Evolutionary conservation across 1,140 invertebrate species (phyloP).

Genomic region (Lepidurus arcticus): DNA sequence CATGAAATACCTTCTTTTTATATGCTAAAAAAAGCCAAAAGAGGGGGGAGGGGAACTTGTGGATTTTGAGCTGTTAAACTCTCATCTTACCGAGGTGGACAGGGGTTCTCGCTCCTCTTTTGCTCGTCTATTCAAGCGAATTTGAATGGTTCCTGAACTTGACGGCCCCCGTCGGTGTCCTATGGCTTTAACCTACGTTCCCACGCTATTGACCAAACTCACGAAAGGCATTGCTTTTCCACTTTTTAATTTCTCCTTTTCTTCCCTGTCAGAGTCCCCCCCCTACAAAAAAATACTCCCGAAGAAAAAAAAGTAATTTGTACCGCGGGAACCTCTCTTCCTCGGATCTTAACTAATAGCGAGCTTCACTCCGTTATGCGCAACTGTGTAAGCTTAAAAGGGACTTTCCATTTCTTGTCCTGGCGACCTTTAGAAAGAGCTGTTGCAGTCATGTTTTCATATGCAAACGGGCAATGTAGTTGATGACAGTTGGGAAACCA

Average conservation of each 20-base stretch:
- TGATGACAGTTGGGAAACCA: background rate
- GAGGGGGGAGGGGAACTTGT: constrained; percentile 11
- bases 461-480: background rate
- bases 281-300: background rate
- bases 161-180: constrained; percentile 19
- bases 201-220: constrained; percentile 3
- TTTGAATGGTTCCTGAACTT: constrained; percentile 19
- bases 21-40: background rate
- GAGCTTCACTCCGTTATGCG: background rate
- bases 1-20: background rate
- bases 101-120: background rate
- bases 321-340: background rate
- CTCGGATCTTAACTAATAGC: background rate
- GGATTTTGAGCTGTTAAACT: constrained; percentile 22
- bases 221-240: constrained; percentile 18
- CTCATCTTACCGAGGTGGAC: constrained; percentile 9
- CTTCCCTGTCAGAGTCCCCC: background rate
- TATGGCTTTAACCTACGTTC: constrained; percentile 21
- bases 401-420: background rate
- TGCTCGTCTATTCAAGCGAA: constrained; percentile 18
- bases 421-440: background rate
- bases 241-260: constrained; percentile 3
- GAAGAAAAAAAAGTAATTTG: constrained; percentile 20
- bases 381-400: background rate
- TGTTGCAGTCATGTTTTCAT: background rate